phyloP scores from a whole-genome alignment of 1,140 invertebrate species.

The honey bee (Apis mellifera) region DNA sequence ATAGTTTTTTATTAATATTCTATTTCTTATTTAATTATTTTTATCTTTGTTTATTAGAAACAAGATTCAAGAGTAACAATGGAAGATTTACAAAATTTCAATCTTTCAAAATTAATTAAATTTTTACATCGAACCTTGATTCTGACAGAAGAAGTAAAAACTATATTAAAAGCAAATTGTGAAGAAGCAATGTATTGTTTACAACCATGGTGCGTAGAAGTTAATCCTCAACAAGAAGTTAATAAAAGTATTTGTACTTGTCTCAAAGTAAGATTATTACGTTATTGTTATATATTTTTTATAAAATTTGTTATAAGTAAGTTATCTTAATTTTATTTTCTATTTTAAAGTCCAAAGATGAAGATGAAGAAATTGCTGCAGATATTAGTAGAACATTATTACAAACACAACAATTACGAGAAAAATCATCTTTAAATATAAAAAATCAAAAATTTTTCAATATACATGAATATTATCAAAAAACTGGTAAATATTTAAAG shows the following conservation, averaged over 20 bases:
- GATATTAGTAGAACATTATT: slow-evolving; percentile 69
- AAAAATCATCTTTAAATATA: slow-evolving; percentile 57
- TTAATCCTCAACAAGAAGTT: slow-evolving; percentile 55
- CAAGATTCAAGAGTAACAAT: slow-evolving; percentile 11
- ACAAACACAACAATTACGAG: slow-evolving; percentile 71
- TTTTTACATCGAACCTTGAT: slow-evolving; percentile 64
- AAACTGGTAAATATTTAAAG: slow-evolving; percentile 26
- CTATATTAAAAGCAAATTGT: slow-evolving; percentile 68
- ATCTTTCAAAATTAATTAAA: slow-evolving; percentile 64
- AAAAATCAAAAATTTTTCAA: background rate
- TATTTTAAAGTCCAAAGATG: slow-evolving; percentile 12
- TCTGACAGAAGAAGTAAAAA: slow-evolving; percentile 69
- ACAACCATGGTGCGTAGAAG: slow-evolving; percentile 72
- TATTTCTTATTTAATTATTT: slow-evolving; percentile 42
- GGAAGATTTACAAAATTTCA: slow-evolving; percentile 22
- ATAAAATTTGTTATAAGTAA: slow-evolving; percentile 1
- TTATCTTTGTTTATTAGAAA: slow-evolving; percentile 45
- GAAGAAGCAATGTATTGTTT: slow-evolving; percentile 74
- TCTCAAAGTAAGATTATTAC: slow-evolving; percentile 67
- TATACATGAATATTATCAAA: background rate
- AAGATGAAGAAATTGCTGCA: slow-evolving; percentile 43
- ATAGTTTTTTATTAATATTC: background rate
- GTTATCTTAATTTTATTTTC: background rate
- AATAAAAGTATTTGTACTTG: slow-evolving; percentile 69
- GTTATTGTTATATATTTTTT: background rate